Base-by-base conservation (phyloP, 2,888 invertebrate genomes). In the Pammene aurita region DNA sequence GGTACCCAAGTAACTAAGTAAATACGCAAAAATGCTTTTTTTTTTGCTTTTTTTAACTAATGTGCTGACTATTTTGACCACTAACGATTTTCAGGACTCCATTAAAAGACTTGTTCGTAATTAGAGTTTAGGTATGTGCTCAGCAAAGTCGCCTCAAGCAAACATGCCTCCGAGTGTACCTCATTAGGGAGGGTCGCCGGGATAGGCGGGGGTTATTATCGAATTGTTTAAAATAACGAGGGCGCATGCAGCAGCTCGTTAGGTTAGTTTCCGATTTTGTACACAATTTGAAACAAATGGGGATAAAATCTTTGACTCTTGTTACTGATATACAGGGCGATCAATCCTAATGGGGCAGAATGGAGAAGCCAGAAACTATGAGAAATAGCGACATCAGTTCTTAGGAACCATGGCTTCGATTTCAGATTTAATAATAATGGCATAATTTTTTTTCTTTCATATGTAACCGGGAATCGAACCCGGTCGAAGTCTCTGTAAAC, bases 221-320 rank as follows among this genome's bases (percentile, higher is more conserved):
- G 63, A 68, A 68, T 64, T 57, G 67, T 69, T 68, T 69, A 69
- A 69, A 69, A 46, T 58, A 68, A 57, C 69, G 65, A 69, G 69
- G 69, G 69, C 38, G 64, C 69, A 65, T 69, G 64, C 58, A 58
- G 54, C 56, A 62, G 65, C 62, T 69, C 69, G 65, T 65, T 65
- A 69, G 57, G 63, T 52, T 55, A 38, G 57, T 50, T 35, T 58
- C 63, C n/a, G 63, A 64, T 64, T 64, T 68, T 44, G 63, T 63
- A 63, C 68, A 58, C 68, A 56, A 63, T 52, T 63, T 52, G 61
- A 57, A 42, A 68, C 57, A 56, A 63, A 63, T 68, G 63, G 44
- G 68, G 63, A 38, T 41, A 48, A 48, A 50, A 50, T 52, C 18
- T 41, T 62, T 62, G 61, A 50, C 50, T 41, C n/a, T 10, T 61